A percentile compares a stretch with the other conserved stretches of the same genome.
These are phyloP conservation scores for Hyphantria cunea DNA, from an alignment of 1,140 invertebrate genomes.

Conservation along the genomic window DNA sequence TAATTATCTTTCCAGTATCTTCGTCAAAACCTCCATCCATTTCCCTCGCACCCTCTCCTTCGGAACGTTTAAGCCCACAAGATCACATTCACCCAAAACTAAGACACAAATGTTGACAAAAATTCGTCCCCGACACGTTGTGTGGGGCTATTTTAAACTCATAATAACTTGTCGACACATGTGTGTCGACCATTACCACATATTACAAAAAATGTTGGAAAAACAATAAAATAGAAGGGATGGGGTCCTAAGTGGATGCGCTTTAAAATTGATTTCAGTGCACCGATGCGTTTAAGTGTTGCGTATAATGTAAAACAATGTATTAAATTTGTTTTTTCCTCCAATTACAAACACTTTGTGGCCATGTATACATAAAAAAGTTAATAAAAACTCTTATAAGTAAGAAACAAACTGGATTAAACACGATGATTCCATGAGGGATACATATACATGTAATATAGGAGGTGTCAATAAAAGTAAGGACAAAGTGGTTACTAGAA, in stretches of 20 bases:
- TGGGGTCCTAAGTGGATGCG: conserved; percentile 51
- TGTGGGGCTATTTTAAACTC: conserved; percentile 79
- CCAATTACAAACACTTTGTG: too few species aligned
- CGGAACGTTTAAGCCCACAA: neutral
- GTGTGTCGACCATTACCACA: conserved; percentile 78
- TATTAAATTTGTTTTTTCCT: neutral
- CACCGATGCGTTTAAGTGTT: conserved; percentile 33
- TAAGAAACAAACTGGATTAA: too few species aligned
- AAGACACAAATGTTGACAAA: conserved; percentile 23
- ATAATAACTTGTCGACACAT: conserved; percentile 79
- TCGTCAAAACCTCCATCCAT: neutral
- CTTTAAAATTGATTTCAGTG: conserved; percentile 63
- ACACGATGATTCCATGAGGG: too few species aligned
- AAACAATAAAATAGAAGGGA: conserved; percentile 73
- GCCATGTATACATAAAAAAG: too few species aligned
- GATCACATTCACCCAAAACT: conserved; percentile 17
- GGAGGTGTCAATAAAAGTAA: too few species aligned
- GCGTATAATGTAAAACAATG: conserved; percentile 4
- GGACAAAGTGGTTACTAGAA: too few species aligned
- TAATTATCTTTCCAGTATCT: neutral
- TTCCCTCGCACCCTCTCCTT: too few species aligned
- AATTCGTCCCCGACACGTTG: conserved; percentile 40
- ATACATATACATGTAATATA: too few species aligned
- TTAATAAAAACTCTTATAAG: too few species aligned
- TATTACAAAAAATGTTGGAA: conserved; percentile 79